Percentiles rank a stretch among this genome's conserved stretches.
These are phyloP conservation scores for Drosophila fulvimacula DNA, from an alignment of 2,888 invertebrate species.

Conservation along the genomic window DNA sequence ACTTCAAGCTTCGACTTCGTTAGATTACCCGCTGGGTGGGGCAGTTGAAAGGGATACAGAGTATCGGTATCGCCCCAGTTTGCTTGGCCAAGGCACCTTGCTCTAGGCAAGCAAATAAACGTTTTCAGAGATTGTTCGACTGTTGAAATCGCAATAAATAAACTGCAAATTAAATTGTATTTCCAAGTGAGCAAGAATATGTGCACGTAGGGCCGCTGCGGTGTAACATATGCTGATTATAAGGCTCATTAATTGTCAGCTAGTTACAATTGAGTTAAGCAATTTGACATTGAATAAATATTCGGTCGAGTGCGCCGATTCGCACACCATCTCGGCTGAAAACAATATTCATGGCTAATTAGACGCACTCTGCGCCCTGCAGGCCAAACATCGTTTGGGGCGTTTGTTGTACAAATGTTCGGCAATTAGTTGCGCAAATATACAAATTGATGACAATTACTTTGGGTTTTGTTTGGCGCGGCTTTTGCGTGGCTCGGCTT, in stretches of 20 bases:
- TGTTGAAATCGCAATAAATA: slow-evolving; percentile 6
- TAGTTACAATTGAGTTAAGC: slow-evolving; percentile 9
- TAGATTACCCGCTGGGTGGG: slow-evolving; percentile 34
- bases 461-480: slow-evolving; percentile 6
- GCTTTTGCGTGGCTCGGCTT: not conserved
- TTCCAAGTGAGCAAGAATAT: not conserved
- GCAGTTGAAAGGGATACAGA: slow-evolving; percentile 39
- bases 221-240: not conserved
- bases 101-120: slow-evolving; percentile 12
- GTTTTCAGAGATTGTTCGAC: slow-evolving; percentile 6
- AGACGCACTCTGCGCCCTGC: slow-evolving; percentile 20
- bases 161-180: not conserved
- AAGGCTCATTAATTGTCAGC: slow-evolving; percentile 11
- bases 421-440: slow-evolving; percentile 42
- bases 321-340: not conserved
- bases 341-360: slow-evolving; percentile 52
- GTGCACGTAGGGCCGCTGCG: not conserved
- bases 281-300: slow-evolving; percentile 47
- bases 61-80: slow-evolving; percentile 35
- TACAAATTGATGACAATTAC: slow-evolving; percentile 60
- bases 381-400: slow-evolving; percentile 10
- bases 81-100: slow-evolving; percentile 21
- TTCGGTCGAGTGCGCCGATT: slow-evolving; percentile 20
- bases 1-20: slow-evolving; percentile 26
- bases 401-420: slow-evolving; percentile 17